These are phyloP conservation scores for Eriosoma lanigerum DNA, from an alignment of 1,140 invertebrate species.

Conservation along the genomic window DNA sequence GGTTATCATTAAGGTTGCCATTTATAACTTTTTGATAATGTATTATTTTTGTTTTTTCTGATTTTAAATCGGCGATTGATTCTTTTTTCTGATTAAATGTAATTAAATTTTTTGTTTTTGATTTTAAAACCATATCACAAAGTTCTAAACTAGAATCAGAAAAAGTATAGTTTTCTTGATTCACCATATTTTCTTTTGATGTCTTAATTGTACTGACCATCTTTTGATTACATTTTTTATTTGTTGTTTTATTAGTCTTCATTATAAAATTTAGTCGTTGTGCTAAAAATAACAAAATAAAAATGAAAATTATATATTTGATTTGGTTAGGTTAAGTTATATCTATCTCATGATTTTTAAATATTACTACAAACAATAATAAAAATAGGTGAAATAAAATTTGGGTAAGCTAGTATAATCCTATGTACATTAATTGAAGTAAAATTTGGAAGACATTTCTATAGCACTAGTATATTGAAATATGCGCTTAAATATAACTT, in stretches of 20 bases:
- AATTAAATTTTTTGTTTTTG: not conserved
- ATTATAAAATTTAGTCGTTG: not conserved
- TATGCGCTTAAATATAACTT: too few species aligned
- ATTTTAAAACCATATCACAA: not conserved
- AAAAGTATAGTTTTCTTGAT: not conserved
- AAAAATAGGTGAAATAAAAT: too few species aligned
- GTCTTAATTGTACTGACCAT: not conserved
- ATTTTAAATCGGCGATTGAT: not conserved
- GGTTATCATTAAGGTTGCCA: too few species aligned
- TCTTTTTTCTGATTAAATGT: not conserved
- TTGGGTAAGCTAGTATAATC: too few species aligned
- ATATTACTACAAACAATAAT: too few species aligned
- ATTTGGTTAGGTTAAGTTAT: too few species aligned
- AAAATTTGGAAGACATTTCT: too few species aligned
- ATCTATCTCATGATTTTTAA: too few species aligned
- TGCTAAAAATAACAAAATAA: not conserved
- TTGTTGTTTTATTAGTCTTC: not conserved
- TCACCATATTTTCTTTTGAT: not conserved
- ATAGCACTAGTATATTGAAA: too few species aligned
- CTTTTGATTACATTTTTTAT: not conserved
- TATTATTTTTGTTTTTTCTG: not conserved
- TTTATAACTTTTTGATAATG: not conserved
- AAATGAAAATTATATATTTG: too few species aligned
- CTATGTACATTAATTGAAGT: too few species aligned
- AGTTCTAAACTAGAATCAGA: slow-evolving; percentile 49